Evolutionary conservation across 1,140 invertebrate species (phyloP), one percentile per base, ranked within the genome.

Genomic region (Sycophila sp.): DNA sequence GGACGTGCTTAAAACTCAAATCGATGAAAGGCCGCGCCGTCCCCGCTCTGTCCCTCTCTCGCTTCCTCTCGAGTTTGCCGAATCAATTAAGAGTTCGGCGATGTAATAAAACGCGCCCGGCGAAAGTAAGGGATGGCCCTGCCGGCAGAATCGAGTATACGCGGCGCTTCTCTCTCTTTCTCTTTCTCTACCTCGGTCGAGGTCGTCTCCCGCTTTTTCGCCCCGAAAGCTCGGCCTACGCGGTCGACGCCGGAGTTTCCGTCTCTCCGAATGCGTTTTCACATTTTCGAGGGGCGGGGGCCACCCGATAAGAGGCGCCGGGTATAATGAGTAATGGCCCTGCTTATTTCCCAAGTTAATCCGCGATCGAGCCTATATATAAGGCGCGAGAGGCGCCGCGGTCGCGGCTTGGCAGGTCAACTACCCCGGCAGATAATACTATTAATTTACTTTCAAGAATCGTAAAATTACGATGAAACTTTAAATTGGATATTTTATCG

Each of bases 401-500:
- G 13, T 22, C 17, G 13, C 34, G 59, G n/a, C 30, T 19, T 32
- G 53, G 47, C 34, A 26, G 72, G 70, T 59, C 63, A 74, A 58
- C 70, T 73, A 69, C 62, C 68, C 73, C 69, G 67, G 71, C 75
- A 81, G 80, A 83, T 83, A 82, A 81, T 82, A 77, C 79, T 79
- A 82, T 82, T 83, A 83, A 83, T 83, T 83, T 83, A 80, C 79
- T 82, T 82, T 63, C 77, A 81, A 77, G 78, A 83, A 83, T 83
- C 79, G 78, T 82, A 81, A 83, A 83, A 83, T 83, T 83, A 83
- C 81, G 80, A 82, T 81, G 78, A 83, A 83, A 83, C 81, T 83
- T 83, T 83, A 83, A 83, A 83, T 83, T 83, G 81, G 82, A 83
- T 83, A 83, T 83, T 83, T 83, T 83, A 82, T 83, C 81, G 77